A percentile compares a stretch with the other conserved stretches of the same genome.
These are phyloP conservation scores for Pantherophis alleghaniensis DNA, from an alignment of 2,797 vertebrate species.

Conservation along the genomic window DNA sequence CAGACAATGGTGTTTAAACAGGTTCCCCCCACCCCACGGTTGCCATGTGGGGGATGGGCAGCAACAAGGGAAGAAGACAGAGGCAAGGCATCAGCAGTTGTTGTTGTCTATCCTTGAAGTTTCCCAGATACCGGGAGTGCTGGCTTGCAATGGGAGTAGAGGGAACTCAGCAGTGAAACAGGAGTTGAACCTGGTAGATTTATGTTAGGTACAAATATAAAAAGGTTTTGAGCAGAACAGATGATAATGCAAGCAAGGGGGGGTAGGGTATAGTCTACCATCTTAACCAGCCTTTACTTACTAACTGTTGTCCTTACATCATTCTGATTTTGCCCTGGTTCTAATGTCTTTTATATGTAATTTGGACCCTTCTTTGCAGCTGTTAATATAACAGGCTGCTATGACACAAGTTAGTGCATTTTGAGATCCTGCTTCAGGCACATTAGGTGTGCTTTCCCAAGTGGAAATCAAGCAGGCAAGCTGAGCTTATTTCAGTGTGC, in stretches of 20 bases:
- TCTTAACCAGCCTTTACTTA: not conserved
- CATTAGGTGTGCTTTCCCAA: not conserved
- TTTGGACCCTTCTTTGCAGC: not conserved
- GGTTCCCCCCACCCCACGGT: not conserved
- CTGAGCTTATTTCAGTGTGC: not conserved
- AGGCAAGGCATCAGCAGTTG: not conserved
- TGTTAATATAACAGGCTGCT: not conserved
- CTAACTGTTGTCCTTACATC: not conserved
- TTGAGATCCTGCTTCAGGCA: not conserved
- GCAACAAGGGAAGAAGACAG: not conserved
- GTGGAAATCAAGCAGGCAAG: not conserved
- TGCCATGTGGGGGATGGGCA: not conserved
- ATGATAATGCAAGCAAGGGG: not conserved
- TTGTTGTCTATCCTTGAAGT: not conserved
- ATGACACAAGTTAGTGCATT: not conserved
- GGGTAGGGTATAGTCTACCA: no score
- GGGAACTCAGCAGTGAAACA: not conserved
- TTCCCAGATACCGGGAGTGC: not conserved
- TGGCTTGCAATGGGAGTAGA: not conserved
- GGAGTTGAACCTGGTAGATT: not conserved
- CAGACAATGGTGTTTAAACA: not conserved
- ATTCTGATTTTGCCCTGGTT: not conserved
- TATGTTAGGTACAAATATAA: not conserved
- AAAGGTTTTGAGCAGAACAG: not conserved
- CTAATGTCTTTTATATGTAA: not conserved